Evolutionary conservation across 2,113 vertebrate species (phyloP), one percentile per base, ranked within the genome.

Genomic region (Salvelinus fontinalis): DNA sequence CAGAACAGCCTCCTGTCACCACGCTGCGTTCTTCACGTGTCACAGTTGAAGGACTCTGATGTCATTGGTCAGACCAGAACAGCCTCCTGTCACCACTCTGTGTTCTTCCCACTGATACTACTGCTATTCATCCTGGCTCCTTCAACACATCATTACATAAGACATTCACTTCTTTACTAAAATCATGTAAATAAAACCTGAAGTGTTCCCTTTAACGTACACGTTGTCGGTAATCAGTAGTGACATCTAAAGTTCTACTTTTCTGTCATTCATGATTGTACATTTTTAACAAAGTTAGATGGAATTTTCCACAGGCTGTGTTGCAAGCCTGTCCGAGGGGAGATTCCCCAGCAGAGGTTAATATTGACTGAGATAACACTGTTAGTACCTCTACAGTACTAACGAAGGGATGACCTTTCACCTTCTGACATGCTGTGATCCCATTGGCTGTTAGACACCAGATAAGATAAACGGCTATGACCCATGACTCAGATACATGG

Each of bases 51-150:
- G n/a, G n/a, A n/a, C n/a, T n/a, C n/a, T 64, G 29, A 70, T 77
- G 27, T 67, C 71, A 44, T n/a, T n/a, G n/a, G n/a, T 57, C 16
- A 57, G 1, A 4, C 2, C 16, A 16, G n/a, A 69, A 44, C 73
- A 60, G 4, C 8, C 16, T 68, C 69, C 20, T 67, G 69, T 75
- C 78, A 49, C n/a, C 29, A 24, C 62, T 20, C 49, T 14, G 49
- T 0, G 12, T 22, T 60, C 51, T 57, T 57, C 11, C 14, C 59
- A 29, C 48, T 44, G 16, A 2, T 16, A 12, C 65, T 31, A 4
- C 12, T 18, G 60, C 8, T n/a, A n/a, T 18, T n/a, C n/a, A 24
- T 39, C 3, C 12, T 49, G 31, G 12, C 39, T 31, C 24, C 26
- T 27, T n/a, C 2, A 20, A 14, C 31, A 67, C 22, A 39, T 18